A percentile compares a stretch with the other conserved stretches of the same genome.
phyloP scores from a whole-genome alignment of 2,797 vertebrate species.

The Labroides dimidiatus region DNA sequence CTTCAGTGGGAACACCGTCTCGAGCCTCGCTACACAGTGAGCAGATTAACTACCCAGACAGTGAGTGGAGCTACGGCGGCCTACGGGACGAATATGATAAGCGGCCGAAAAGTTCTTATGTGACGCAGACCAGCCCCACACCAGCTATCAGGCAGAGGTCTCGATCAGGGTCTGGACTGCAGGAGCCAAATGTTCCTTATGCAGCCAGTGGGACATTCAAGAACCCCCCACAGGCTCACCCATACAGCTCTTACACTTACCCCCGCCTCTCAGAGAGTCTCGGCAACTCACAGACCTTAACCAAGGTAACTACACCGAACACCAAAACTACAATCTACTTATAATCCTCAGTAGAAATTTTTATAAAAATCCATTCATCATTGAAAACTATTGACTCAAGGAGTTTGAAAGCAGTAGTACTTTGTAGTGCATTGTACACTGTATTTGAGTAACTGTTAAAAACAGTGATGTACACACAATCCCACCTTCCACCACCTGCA shows the following conservation, averaged over 20 bases:
- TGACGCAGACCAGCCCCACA: conserved; percentile 92
- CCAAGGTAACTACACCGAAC: conserved; percentile 87
- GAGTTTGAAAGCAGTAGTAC: no score
- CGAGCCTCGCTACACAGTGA: conserved; percentile 90
- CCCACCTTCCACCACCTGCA: no score
- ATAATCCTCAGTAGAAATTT: no score
- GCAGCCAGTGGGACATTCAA: conserved; percentile 89
- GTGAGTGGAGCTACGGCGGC: conserved; percentile 89
- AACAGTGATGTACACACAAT: no score
- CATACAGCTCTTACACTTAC: conserved; percentile 98
- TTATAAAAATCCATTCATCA: no score
- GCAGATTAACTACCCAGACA: conserved; percentile 90
- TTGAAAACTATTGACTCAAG: no score
- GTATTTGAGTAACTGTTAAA: no score
- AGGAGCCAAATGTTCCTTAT: conserved; percentile 93
- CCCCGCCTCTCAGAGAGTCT: conserved; percentile 93
- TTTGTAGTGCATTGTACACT: no score
- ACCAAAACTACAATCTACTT: background rate
- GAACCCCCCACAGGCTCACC: conserved; percentile 90
- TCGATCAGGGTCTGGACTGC: conserved; percentile 94
- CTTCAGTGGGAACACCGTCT: conserved; percentile 88
- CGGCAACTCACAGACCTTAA: conserved; percentile 84
- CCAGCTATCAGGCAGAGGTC: conserved; percentile 95
- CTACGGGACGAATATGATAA: conserved; percentile 92
- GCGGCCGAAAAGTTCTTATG: conserved; percentile 95